Percentiles rank a stretch among this genome's conserved stretches.
phyloP scores from a whole-genome alignment of 2,113 vertebrate genomes.

The Collichthys lucidus region DNA sequence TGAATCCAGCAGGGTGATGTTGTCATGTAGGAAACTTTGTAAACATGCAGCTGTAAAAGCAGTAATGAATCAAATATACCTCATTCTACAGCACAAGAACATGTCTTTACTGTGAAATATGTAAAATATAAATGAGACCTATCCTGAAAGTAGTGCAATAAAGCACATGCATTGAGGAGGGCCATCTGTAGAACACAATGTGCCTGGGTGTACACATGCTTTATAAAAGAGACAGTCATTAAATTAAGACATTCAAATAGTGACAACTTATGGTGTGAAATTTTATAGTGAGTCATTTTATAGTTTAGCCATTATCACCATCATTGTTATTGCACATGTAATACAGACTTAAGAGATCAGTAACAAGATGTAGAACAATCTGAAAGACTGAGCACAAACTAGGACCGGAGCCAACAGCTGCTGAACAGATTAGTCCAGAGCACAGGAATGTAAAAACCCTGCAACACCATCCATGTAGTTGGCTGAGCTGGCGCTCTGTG shows the following conservation, averaged over 20 bases:
- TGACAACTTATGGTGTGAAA: no score
- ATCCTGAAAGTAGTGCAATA: not conserved
- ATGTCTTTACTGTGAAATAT: not conserved
- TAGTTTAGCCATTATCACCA: not conserved
- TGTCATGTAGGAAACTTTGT: no score
- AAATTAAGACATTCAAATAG: no score
- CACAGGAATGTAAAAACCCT: not conserved
- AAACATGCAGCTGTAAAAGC: no score
- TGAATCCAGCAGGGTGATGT: no score
- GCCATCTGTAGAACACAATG: not conserved
- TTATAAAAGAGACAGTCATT: not conserved
- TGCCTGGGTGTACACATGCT: not conserved
- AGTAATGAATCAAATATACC: not conserved
- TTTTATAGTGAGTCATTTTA: no score
- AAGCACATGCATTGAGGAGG: not conserved
- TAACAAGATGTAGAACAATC: not conserved
- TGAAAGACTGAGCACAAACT: not conserved
- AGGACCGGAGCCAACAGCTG: not conserved
- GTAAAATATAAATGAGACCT: not conserved
- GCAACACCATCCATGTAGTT: not conserved
- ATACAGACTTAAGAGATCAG: not conserved
- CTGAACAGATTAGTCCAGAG: not conserved
- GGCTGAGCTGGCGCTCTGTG: not conserved
- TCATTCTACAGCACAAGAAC: not conserved
- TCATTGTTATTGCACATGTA: not conserved